Evolutionary conservation across 2,113 vertebrate species (phyloP), one percentile per base, ranked within the genome.

Genomic region (Clarias magur): DNA sequence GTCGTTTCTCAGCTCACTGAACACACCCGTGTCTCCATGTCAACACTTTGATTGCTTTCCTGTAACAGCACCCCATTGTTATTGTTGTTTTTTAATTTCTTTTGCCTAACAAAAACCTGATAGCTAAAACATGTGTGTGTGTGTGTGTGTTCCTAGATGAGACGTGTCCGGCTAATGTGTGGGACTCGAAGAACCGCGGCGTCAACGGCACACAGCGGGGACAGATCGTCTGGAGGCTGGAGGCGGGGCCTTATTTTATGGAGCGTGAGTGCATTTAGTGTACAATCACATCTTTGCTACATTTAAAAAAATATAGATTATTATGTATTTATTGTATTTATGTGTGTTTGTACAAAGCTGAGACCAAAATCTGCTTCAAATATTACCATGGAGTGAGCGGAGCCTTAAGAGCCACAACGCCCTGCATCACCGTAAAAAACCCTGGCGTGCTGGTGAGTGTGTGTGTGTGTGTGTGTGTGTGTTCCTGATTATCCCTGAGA

Each of bases 301-400:
- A 0, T 48, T 48, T 7, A 6, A 6, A 48, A 48, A 48, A 38
- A 38, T 2, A 38, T 2, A 3, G 1, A 38, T 38, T 38, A 38
- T 38, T 38, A 3, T 3, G 34, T 38, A 38, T 38, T 16, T 34
- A 23, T 48, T n/a, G 53, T 30, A 15, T 38, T 15, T 59, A 56
- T 83, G 48, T 76, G 73, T 86, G 56, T 84, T 4, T 90, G 38
- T 87, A 62, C 63, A 67, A 94, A 99, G 98, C 96, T 62, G 98
- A 99, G 95, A 99, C 98, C 62, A 99, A 99, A 93, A 96, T 99
- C 93, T 98, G 98, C 93, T 99, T 99, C 90, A 99, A 99, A 89
- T 99, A 99, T 91, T 99, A 99, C 90, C 98, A 99, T 83, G 98
- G 98, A 85, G 96, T 98, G 80, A 99, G 97, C 82, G 98, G 98